A percentile compares a stretch with the other conserved stretches of the same genome.
Evolutionary conservation across 2,113 vertebrate genomes (phyloP).

Genomic region (Xyliphius kryptos): DNA sequence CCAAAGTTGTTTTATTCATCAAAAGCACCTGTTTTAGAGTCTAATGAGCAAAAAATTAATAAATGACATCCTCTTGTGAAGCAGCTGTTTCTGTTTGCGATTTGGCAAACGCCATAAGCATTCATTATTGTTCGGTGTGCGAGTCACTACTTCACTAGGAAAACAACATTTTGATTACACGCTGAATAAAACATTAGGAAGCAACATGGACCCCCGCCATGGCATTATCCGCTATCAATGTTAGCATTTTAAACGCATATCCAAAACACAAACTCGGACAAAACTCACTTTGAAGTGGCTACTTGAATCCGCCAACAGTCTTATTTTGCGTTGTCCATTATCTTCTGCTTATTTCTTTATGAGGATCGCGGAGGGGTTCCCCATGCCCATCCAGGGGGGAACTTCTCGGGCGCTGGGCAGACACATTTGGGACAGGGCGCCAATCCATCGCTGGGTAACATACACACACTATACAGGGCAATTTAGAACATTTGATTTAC

Average conservation of each 20-base stretch:
- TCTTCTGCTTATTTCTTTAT: too few species aligned
- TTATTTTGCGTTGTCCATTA: too few species aligned
- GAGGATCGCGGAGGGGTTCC: too few species aligned
- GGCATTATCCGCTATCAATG: constrained; percentile 1
- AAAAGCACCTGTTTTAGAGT: constrained; percentile 14
- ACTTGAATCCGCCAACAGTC: too few species aligned
- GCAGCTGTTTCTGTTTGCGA: constrained; percentile 30
- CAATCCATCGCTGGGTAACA: too few species aligned
- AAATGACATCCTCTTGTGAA: constrained; percentile 23
- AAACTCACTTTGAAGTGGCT: background rate
- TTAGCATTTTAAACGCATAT: too few species aligned
- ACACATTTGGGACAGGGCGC: too few species aligned
- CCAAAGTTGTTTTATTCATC: constrained; percentile 26
- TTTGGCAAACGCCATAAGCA: constrained; percentile 16
- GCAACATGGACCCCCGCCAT: constrained; percentile 13
- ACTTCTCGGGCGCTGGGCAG: too few species aligned
- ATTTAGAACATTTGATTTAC: too few species aligned
- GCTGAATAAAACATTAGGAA: constrained; percentile 24
- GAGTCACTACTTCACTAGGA: constrained; percentile 20
- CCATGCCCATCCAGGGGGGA: too few species aligned
- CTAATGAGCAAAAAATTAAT: constrained; percentile 33
- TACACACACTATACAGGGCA: too few species aligned
- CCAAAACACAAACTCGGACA: background rate
- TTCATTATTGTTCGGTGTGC: constrained; percentile 34
- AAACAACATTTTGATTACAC: constrained; percentile 26